phyloP scores from a whole-genome alignment of 2,888 invertebrate species.

The Eupithecia insigniata region DNA sequence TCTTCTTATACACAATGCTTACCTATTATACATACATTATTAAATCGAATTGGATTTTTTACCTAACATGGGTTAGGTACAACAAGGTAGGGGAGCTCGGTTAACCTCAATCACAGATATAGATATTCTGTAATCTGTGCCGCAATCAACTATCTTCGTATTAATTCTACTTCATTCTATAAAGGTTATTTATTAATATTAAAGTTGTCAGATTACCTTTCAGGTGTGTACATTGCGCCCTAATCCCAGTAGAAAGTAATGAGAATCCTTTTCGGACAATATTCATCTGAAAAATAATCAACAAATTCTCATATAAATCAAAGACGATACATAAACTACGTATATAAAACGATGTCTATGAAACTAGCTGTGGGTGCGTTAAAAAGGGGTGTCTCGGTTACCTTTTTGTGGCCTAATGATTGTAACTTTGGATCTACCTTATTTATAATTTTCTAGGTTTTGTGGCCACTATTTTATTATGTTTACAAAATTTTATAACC shows the following conservation, averaged over 20 bases:
- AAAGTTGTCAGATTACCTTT: constrained; percentile 55
- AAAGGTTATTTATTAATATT: background rate
- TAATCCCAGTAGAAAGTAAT: constrained; percentile 65
- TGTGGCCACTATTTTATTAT: constrained; percentile 11
- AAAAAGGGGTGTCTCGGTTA: constrained; percentile 1
- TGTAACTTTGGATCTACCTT: background rate
- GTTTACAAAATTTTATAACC: constrained; percentile 25
- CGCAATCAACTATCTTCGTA: background rate
- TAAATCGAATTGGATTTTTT: background rate
- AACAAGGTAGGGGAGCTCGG: background rate
- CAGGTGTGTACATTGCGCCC: constrained; percentile 61
- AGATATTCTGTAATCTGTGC: too few relatives aligned
- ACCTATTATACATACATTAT: background rate
- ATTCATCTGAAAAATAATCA: constrained; percentile 71
- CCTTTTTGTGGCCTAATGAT: constrained; percentile 25
- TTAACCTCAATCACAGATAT: constrained; percentile 6
- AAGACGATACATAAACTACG: too few relatives aligned
- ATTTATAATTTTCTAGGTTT: background rate
- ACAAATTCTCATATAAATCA: background rate
- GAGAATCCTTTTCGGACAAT: constrained; percentile 70
- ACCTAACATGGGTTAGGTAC: background rate
- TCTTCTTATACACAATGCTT: background rate
- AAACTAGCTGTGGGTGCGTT: background rate
- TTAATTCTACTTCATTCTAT: background rate
- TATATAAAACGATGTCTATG: background rate